phyloP scores from a whole-genome alignment of 1,140 invertebrate species.

The Drosophila navojoa region DNA sequence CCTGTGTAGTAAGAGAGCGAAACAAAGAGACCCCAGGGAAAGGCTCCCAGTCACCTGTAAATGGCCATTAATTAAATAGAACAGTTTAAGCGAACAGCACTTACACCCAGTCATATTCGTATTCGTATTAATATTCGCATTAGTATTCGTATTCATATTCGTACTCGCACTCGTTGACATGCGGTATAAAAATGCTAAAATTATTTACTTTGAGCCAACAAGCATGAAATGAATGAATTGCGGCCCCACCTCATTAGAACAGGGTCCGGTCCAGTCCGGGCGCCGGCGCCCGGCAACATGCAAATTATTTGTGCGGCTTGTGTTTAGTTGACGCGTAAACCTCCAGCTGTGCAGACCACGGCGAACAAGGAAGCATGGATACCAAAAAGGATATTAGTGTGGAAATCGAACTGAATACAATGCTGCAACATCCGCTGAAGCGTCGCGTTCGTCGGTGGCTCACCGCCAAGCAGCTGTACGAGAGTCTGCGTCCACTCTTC shows the following conservation, averaged over 20 bases:
- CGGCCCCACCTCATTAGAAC: conserved; percentile 48
- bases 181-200: conserved; percentile 63
- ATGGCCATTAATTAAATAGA: conserved; percentile 70
- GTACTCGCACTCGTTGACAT: conserved; percentile 26
- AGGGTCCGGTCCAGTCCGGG: neutral
- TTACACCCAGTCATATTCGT: neutral
- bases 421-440: conserved; percentile 35
- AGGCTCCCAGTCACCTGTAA: conserved; percentile 12
- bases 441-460: conserved; percentile 54
- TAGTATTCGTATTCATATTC: neutral
- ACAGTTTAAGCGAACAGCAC: conserved; percentile 66
- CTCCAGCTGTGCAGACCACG: conserved; percentile 54
- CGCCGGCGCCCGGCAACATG: conserved; percentile 48
- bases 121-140: neutral
- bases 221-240: conserved; percentile 30
- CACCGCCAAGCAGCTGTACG: conserved; percentile 71
- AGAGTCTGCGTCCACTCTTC: conserved; percentile 70
- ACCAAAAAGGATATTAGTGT: conserved; percentile 41
- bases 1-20: conserved; percentile 19
- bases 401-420: conserved; percentile 23
- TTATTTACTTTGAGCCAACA: conserved; percentile 63
- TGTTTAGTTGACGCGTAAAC: conserved; percentile 59
- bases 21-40: conserved; percentile 9
- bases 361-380: conserved; percentile 18
- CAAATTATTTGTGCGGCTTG: conserved; percentile 57